These are phyloP conservation scores for Dermochelys coriacea DNA, from an alignment of 2,797 vertebrate species.

Conservation along the genomic window DNA sequence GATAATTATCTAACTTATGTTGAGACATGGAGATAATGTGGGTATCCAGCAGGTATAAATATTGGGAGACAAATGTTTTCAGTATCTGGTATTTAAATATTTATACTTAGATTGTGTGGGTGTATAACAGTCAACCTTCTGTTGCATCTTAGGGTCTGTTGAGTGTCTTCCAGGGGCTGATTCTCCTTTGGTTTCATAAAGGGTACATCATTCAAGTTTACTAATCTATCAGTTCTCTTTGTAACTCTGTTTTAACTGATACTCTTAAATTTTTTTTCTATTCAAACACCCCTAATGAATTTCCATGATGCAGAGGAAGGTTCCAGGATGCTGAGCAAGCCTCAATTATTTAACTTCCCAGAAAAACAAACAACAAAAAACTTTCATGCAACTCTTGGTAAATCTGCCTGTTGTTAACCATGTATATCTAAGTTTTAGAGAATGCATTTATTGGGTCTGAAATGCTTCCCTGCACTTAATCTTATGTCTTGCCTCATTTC, in stretches of 20 bases:
- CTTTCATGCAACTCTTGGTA: conserved; percentile 58
- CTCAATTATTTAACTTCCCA: conserved; percentile 48
- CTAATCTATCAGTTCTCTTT: conserved; percentile 20
- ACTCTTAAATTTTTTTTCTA: conserved; percentile 15
- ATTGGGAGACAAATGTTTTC: conserved; percentile 40
- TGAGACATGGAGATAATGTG: conserved; percentile 39
- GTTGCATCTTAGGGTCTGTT: conserved; percentile 52
- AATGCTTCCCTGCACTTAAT: conserved; percentile 73
- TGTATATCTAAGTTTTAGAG: conserved; percentile 53
- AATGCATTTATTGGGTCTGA: conserved; percentile 56
- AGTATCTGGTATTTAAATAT: conserved; percentile 15
- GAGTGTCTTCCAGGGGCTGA: conserved; percentile 55
- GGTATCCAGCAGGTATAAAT: conserved; percentile 49
- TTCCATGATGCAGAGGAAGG: conserved; percentile 51
- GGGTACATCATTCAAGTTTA: conserved; percentile 32
- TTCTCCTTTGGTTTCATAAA: conserved; percentile 49
- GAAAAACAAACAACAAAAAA: background rate
- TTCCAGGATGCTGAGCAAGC: conserved; percentile 50
- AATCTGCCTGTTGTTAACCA: conserved; percentile 33
- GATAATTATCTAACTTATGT: conserved; percentile 45
- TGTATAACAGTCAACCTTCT: conserved; percentile 50
- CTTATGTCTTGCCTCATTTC: conserved; percentile 69
- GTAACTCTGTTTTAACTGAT: conserved; percentile 37
- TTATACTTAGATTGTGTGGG: conserved; percentile 23
- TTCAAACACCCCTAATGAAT: conserved; percentile 49